phyloP scores from a whole-genome alignment of 2,113 vertebrate species.

The Catagonus wagneri region DNA sequence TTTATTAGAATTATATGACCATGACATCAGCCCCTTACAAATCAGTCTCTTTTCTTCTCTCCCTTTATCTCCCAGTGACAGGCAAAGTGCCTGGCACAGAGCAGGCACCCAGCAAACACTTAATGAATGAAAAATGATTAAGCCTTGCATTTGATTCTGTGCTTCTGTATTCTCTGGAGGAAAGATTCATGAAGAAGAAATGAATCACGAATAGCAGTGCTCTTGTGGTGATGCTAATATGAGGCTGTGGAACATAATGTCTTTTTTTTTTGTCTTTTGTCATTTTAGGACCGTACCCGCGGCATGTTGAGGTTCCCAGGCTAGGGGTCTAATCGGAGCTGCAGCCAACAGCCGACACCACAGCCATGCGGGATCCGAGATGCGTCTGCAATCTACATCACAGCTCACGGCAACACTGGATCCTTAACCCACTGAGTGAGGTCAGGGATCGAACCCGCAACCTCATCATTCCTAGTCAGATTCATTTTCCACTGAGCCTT shows the following conservation, averaged over 20 bases:
- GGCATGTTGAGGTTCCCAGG: no score
- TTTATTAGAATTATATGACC: not conserved
- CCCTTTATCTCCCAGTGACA: not conserved
- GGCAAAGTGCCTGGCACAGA: not conserved
- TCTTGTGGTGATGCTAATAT: not conserved
- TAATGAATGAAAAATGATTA: not conserved
- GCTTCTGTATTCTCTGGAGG: not conserved
- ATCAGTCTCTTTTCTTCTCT: not conserved
- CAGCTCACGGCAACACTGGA: no score
- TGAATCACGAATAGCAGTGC: not conserved
- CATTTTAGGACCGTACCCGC: no score
- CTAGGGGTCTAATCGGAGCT: no score
- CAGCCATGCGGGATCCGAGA: no score
- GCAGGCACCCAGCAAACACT: not conserved
- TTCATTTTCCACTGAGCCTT: no score
- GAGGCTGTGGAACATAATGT: not conserved
- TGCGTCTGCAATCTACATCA: no score
- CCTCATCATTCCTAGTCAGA: no score
- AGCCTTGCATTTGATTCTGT: constrained; percentile 5
- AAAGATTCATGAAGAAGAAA: constrained; percentile 22
- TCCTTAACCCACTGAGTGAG: no score
- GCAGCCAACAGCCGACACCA: no score
- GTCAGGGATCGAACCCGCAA: no score
- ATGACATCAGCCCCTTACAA: not conserved
- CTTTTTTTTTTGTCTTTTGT: not conserved